Conservation (phyloP, 2,888 invertebrate genomes). For the Chloromyia formosa region DNA sequence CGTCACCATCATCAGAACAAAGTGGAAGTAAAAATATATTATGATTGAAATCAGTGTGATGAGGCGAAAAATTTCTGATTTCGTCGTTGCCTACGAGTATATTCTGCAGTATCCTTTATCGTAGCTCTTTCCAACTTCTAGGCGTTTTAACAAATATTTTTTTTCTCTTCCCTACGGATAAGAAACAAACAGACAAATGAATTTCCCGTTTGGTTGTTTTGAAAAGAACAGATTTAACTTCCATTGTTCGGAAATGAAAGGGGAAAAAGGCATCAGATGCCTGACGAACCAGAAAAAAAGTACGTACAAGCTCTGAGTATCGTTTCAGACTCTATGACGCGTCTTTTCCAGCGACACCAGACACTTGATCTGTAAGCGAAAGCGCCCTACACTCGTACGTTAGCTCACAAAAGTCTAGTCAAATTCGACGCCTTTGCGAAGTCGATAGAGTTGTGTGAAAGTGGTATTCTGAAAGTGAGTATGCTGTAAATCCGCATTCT, state of each 20-base stretch:
- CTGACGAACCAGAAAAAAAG: too few relatives aligned
- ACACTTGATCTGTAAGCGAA: too few relatives aligned
- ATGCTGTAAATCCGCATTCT: too few relatives aligned
- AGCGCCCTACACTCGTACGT: too few relatives aligned
- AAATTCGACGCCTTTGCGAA: too few relatives aligned
- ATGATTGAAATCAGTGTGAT: not conserved
- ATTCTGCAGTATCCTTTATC: not conserved
- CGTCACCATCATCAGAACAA: not conserved
- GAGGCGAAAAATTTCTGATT: not conserved
- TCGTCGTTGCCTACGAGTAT: not conserved
- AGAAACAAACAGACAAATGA: slow-evolving; percentile 7
- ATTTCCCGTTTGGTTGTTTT: not conserved
- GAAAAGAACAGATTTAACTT: not conserved
- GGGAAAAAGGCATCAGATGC: not conserved
- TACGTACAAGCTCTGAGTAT: too few relatives aligned
- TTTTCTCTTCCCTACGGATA: not conserved
- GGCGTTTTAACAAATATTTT: not conserved
- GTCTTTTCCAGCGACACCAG: too few relatives aligned
- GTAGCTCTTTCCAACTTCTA: not conserved
- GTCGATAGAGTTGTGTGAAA: too few relatives aligned
- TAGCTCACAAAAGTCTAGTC: too few relatives aligned
- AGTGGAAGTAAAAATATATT: not conserved
- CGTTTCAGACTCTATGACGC: too few relatives aligned
- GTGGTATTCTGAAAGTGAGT: too few relatives aligned
- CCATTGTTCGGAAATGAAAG: not conserved